Evolutionary conservation across 2,888 invertebrate species (phyloP), one percentile per base, ranked within the genome.

Genomic region (Stictocephala bisonia): DNA sequence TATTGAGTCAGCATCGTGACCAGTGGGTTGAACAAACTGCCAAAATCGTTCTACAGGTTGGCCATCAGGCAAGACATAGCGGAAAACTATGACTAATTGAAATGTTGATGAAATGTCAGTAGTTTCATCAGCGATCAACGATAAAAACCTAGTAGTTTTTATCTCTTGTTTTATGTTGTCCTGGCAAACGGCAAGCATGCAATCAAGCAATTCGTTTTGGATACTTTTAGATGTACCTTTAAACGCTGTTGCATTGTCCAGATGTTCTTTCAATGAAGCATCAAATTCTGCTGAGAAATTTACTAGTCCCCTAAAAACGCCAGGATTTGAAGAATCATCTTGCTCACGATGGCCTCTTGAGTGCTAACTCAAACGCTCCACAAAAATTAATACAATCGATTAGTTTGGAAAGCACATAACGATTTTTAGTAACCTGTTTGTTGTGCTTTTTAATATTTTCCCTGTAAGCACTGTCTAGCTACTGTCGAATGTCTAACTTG

Each of bases 41-140:
- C 73, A 73, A 67, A 78, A 77, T 71, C 78, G 66, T 58, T 78
- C 77, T 31, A 77, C 75, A 41, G 73, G 71, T 69, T 76, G 67
- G 15, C 76, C 75, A 40, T 75, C 66, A 51, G 66, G 3, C 29
- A 53, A 48, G 50, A 74, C 73, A 74, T 76, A 77, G 35, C 77
- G 73, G 15, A 74, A 66, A 40, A 77, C 76, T 70, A 78, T 60
- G 24, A 75, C 74, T 74, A 77, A 41, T 66, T 75, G 75, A 68
- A 67, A 66, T 22, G 53, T 72, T n/a, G 56, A 53, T n/a, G 78
- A 73, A 40, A 76, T 73, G 68, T 51, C 60, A 7, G 40, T 22
- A 2, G 73, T 77, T 67, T 78, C 76, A 44, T 78, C 76, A 40
- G 73, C 75, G 66, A 76, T 76, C 20, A 78, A 58, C 58, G 75